Percentiles rank a stretch among this genome's conserved stretches.
Evolutionary conservation across 2,888 invertebrate species (phyloP).

Genomic region (Sminthurinus aureus): DNA sequence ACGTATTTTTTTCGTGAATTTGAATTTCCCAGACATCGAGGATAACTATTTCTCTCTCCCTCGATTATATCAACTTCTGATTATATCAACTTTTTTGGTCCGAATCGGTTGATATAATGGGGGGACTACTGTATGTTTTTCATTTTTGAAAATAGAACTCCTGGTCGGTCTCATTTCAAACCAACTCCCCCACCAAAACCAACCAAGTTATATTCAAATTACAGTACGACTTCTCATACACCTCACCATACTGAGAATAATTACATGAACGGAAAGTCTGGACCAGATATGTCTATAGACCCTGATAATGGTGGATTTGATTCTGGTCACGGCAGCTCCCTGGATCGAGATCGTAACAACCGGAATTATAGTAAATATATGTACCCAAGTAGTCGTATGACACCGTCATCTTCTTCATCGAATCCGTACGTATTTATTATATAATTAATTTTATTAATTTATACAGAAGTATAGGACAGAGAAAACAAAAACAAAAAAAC

Average conservation of each 20-base stretch:
- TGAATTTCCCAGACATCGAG: too few species aligned
- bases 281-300: constrained; percentile 53
- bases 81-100: too few species aligned
- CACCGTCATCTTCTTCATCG: constrained; percentile 18
- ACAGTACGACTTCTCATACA: not conserved
- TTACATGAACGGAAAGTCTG: constrained; percentile 40
- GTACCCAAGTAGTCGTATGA: constrained; percentile 29
- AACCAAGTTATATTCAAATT: constrained; percentile 65
- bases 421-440: not conserved
- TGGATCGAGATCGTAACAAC: constrained; percentile 64
- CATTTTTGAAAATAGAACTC: constrained; percentile 52
- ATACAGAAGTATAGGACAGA: too few species aligned
- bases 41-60: too few species aligned
- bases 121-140: not conserved
- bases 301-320: constrained; percentile 62
- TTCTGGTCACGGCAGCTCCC: constrained; percentile 66
- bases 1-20: too few species aligned
- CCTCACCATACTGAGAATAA: constrained; percentile 17
- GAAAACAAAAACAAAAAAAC: too few species aligned
- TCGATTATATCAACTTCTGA: too few species aligned
- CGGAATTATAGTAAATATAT: constrained; percentile 61
- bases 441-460: too few species aligned
- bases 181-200: constrained; percentile 69
- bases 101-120: too few species aligned
- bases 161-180: constrained; percentile 56